A percentile compares a stretch with the other conserved stretches of the same genome.
Evolutionary conservation across 2,888 invertebrate genomes (phyloP).

Genomic region (Aricia artaxerxes): DNA sequence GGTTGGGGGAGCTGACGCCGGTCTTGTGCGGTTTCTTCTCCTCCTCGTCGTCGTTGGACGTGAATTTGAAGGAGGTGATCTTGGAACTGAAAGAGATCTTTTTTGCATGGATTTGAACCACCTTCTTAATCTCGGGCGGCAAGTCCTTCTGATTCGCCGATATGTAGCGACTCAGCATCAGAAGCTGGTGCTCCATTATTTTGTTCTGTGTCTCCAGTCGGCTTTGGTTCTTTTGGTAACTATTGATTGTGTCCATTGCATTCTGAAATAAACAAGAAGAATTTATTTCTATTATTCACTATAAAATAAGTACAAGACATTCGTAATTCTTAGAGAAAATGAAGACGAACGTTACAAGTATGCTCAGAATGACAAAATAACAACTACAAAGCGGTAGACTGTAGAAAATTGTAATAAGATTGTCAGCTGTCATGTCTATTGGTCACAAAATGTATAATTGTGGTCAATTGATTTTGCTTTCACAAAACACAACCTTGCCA

Average conservation of each 20-base stretch:
- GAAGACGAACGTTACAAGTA: too few species aligned
- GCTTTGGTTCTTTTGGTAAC: slow-evolving; percentile 82
- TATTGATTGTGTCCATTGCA: slow-evolving; percentile 83
- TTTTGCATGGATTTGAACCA: slow-evolving; percentile 83
- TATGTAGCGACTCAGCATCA: slow-evolving; percentile 86
- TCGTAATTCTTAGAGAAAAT: too few species aligned
- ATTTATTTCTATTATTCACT: background rate
- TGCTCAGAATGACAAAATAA: too few species aligned
- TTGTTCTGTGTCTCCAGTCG: slow-evolving; percentile 87
- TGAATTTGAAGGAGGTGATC: slow-evolving; percentile 62
- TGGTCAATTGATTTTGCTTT: too few species aligned
- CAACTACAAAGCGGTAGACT: too few species aligned
- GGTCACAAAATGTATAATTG: too few species aligned
- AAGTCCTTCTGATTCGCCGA: slow-evolving; percentile 84
- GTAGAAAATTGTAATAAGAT: background rate
- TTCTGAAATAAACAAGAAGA: slow-evolving; percentile 64
- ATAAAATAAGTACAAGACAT: background rate
- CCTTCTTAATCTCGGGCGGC: slow-evolving; percentile 87
- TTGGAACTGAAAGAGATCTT: slow-evolving; percentile 69
- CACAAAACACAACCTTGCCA: too few species aligned
- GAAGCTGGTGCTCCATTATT: slow-evolving; percentile 86
- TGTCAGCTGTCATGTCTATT: too few species aligned
- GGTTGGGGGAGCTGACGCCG: slow-evolving; percentile 66
- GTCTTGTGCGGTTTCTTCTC: slow-evolving; percentile 62
- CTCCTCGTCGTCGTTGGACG: slow-evolving; percentile 62